Evolutionary conservation across 2,113 vertebrate genomes (phyloP).

Genomic region (Synodontis membranacea): DNA sequence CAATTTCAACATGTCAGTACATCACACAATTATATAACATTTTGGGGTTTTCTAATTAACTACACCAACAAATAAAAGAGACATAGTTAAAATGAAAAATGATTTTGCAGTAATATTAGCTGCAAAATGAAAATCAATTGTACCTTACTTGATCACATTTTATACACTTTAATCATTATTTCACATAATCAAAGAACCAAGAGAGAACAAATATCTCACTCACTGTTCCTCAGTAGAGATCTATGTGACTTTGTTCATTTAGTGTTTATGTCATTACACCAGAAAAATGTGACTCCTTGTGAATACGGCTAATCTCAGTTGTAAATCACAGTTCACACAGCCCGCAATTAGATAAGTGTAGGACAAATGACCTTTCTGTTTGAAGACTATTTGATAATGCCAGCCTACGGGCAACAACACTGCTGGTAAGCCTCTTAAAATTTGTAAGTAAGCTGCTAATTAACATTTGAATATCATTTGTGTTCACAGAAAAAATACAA

Average conservation of each 20-base stretch:
- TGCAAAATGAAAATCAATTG: not conserved
- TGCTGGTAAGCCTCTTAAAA: slow-evolving; percentile 61
- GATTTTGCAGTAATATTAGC: not conserved
- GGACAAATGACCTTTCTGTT: slow-evolving; percentile 70
- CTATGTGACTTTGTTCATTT: not conserved
- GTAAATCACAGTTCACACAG: slow-evolving; percentile 33
- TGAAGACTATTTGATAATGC: slow-evolving; percentile 65
- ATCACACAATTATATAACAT: not conserved
- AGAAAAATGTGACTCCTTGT: not conserved
- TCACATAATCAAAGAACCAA: not conserved
- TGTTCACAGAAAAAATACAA: slow-evolving; percentile 52
- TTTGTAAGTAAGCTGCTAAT: slow-evolving; percentile 64
- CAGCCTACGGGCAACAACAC: slow-evolving; percentile 61
- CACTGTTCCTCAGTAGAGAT: not conserved
- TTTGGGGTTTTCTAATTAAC: not conserved
- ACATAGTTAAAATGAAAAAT: not conserved
- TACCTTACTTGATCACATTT: not conserved
- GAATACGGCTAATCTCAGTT: slow-evolving; percentile 33
- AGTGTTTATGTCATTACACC: slow-evolving; percentile 2
- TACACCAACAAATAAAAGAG: not conserved
- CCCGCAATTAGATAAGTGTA: slow-evolving; percentile 60
- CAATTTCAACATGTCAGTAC: not conserved
- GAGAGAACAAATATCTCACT: not conserved
- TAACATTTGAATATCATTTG: slow-evolving; percentile 67
- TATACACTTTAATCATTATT: not conserved